These are phyloP conservation scores for Thripadectes ignobilis DNA, from an alignment of 2,797 vertebrate species.

Conservation along the genomic window DNA sequence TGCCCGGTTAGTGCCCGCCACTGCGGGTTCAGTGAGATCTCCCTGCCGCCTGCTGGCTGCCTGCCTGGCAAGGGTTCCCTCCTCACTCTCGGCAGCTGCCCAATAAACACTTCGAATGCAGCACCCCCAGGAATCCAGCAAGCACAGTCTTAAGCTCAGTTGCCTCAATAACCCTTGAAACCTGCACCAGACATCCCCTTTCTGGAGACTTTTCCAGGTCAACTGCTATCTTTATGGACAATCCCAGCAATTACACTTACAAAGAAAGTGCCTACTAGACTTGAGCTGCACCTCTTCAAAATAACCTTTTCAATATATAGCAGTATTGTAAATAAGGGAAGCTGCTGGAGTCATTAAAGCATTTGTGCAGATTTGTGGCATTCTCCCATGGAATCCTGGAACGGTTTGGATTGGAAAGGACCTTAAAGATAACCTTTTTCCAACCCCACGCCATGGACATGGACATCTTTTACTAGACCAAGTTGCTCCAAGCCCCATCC, in stretches of 20 bases:
- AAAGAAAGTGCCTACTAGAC: background rate
- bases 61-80: background rate
- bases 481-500: background rate
- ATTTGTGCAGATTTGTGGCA: background rate
- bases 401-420: background rate
- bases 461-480: background rate
- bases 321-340: background rate
- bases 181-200: background rate
- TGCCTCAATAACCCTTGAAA: background rate
- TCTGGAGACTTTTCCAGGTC: background rate
- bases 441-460: background rate
- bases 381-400: background rate
- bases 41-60: background rate
- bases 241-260: background rate
- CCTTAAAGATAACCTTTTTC: background rate
- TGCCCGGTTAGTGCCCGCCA: background rate
- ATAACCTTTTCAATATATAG: background rate
- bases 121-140: background rate
- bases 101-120: background rate
- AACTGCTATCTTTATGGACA: background rate
- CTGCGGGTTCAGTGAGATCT: background rate
- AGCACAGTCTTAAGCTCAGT: background rate
- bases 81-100: background rate
- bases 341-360: background rate
- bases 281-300: background rate